phyloP scores from a whole-genome alignment of 2,113 vertebrate genomes.

The Emberiza fucata region DNA sequence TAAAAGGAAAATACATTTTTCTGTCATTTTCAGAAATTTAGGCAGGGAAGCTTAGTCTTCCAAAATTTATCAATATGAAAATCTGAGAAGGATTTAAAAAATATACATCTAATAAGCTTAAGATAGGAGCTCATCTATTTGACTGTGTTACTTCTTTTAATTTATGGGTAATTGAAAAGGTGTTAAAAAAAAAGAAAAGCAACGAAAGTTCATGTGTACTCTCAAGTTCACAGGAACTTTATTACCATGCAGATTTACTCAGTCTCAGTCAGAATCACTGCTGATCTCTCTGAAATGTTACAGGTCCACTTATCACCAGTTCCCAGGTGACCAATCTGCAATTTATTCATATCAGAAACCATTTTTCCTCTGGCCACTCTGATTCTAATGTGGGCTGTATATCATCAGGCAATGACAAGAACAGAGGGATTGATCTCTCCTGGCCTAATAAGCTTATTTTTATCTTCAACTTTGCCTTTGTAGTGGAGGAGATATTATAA shows the following conservation, averaged over 20 bases:
- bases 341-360: neutral
- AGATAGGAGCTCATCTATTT: neutral
- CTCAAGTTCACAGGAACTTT: neutral
- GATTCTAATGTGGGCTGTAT: neutral
- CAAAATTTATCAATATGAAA: neutral
- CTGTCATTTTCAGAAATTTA: neutral
- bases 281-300: neutral
- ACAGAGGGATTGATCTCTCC: neutral
- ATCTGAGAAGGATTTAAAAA: neutral
- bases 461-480: neutral
- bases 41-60: neutral
- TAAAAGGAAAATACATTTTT: neutral
- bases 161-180: neutral
- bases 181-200: neutral
- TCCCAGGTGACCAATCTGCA: neutral
- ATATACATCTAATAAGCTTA: neutral
- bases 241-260: neutral
- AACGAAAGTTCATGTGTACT: neutral
- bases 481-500: neutral
- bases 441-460: conserved; percentile 25
- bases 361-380: neutral
- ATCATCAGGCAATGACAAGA: neutral
- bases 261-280: neutral
- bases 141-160: neutral
- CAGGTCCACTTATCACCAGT: neutral